Percentiles rank a stretch among this genome's conserved stretches.
phyloP scores from a whole-genome alignment of 1,140 invertebrate genomes.

The Drosophila truncata region DNA sequence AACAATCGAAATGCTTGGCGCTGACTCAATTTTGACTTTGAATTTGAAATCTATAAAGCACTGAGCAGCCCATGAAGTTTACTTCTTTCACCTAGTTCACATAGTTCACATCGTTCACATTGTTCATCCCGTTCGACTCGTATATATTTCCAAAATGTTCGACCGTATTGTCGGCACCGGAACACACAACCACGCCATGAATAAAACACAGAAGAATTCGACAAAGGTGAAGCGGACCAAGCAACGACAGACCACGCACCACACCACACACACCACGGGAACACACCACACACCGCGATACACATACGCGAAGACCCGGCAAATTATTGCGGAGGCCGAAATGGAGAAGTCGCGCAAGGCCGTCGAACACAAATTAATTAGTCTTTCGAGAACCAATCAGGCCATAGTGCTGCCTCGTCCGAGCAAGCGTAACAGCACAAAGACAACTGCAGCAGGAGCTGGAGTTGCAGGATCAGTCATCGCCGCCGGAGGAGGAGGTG shows the following conservation, averaged over 20 bases:
- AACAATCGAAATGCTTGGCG: background rate
- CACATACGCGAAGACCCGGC: background rate
- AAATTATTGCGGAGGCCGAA: conserved; percentile 13
- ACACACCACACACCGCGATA: conserved; percentile 24
- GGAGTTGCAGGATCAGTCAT: background rate
- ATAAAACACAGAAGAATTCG: conserved; percentile 21
- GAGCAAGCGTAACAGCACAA: conserved; percentile 1
- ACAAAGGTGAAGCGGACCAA: conserved; percentile 22
- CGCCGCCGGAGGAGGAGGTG: background rate
- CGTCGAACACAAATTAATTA: conserved; percentile 49
- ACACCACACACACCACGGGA: background rate
- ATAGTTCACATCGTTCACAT: conserved; percentile 2
- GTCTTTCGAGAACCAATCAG: conserved; percentile 43
- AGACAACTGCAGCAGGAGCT: background rate
- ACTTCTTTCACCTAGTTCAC: background rate
- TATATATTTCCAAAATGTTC: conserved; percentile 10
- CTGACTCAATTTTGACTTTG: background rate
- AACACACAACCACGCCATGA: conserved; percentile 17
- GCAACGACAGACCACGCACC: background rate
- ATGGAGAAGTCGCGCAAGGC: conserved; percentile 35
- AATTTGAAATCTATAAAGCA: background rate
- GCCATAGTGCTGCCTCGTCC: background rate
- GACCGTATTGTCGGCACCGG: background rate
- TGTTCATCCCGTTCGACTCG: background rate
- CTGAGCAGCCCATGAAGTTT: background rate